phyloP scores from a whole-genome alignment of 1,140 invertebrate genomes.

The Trachymyrmex cornetzi region DNA sequence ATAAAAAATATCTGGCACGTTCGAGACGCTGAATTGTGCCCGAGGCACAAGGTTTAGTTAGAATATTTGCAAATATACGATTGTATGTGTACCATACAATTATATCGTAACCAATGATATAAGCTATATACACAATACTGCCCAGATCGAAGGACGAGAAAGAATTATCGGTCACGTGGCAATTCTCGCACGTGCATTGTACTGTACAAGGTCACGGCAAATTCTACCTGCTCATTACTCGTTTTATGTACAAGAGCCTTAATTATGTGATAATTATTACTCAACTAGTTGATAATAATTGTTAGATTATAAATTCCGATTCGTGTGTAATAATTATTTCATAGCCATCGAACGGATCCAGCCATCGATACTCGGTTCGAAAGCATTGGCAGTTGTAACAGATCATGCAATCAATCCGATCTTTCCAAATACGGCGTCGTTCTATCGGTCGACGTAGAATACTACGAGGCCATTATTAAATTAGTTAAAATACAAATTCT shows the following conservation, averaged over 20 bases:
- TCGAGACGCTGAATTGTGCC: neutral
- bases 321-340: conserved; percentile 9
- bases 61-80: conserved; percentile 14
- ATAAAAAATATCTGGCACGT: conserved; percentile 13
- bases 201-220: conserved; percentile 70
- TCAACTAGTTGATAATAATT: conserved; percentile 40
- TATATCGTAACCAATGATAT: conserved; percentile 16
- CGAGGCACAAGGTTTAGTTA: neutral
- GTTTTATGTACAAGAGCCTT: conserved; percentile 66
- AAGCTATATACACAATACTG: conserved; percentile 67
- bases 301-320: conserved; percentile 43
- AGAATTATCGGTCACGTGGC: conserved; percentile 26
- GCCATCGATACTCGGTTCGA: conserved; percentile 51
- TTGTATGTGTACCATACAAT: conserved; percentile 1
- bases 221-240: conserved; percentile 33
- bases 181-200: conserved; percentile 43
- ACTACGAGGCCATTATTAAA: conserved; percentile 35
- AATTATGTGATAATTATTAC: conserved; percentile 37
- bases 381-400: conserved; percentile 14
- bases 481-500: conserved; percentile 37
- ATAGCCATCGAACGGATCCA: conserved; percentile 51
- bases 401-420: conserved; percentile 12
- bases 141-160: conserved; percentile 55
- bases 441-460: neutral
- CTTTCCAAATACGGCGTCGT: neutral